A percentile compares a stretch with the other conserved stretches of the same genome.
These are phyloP conservation scores for Periophthalmus modestus DNA, from an alignment of 2,113 vertebrate species.

Conservation along the genomic window DNA sequence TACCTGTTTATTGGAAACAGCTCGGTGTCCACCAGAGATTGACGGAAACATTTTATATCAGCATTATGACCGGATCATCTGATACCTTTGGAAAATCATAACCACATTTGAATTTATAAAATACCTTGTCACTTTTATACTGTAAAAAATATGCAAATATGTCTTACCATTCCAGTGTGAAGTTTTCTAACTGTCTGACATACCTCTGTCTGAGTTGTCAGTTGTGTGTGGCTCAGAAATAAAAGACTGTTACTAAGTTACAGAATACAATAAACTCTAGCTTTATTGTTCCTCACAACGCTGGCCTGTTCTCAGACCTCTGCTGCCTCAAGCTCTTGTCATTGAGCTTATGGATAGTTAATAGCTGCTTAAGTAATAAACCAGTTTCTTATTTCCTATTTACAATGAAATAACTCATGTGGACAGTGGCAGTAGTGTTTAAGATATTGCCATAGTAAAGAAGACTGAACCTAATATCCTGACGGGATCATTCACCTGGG, in stretches of 20 bases:
- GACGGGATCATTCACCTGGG: constrained; percentile 49
- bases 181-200: background rate
- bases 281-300: constrained; percentile 11
- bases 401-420: background rate
- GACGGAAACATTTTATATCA: background rate
- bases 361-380: constrained; percentile 12
- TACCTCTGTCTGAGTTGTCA: constrained; percentile 14
- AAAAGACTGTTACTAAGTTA: constrained; percentile 62
- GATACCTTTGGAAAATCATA: background rate
- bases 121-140: background rate
- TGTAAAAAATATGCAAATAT: background rate
- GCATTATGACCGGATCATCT: background rate
- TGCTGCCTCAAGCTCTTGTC: background rate
- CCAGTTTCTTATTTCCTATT: background rate
- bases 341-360: constrained; percentile 2
- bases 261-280: constrained; percentile 39
- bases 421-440: constrained; percentile 1
- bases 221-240: constrained; percentile 17
- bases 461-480: constrained; percentile 48
- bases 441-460: constrained; percentile 21
- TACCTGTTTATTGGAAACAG: constrained; percentile 1
- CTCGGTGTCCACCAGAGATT: background rate
- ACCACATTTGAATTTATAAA: background rate
- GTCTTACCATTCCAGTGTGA: constrained; percentile 21
- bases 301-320: background rate